A percentile compares a stretch with the other conserved stretches of the same genome.
phyloP scores from a whole-genome alignment of 2,797 vertebrate species.

The Danio albolineatus region DNA sequence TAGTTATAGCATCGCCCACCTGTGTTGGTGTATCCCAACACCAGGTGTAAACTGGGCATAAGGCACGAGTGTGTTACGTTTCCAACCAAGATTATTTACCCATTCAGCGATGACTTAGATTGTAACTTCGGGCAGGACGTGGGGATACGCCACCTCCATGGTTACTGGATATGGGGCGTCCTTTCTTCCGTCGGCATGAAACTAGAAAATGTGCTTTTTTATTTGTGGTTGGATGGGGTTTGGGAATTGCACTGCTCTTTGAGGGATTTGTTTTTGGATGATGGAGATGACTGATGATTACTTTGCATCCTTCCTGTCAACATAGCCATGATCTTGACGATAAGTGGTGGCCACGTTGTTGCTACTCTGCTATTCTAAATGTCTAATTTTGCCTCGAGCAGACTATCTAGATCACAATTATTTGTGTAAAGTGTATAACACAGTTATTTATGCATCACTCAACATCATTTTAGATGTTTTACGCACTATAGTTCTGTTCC shows the following conservation, averaged over 20 bases:
- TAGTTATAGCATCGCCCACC: neutral
- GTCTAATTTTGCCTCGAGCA: neutral
- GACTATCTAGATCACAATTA: neutral
- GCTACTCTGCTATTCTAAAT: neutral
- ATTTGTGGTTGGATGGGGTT: constrained; percentile 26
- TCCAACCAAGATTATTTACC: constrained; percentile 75
- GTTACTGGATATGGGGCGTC: constrained; percentile 78
- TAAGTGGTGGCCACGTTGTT: neutral
- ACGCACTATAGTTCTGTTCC: constrained; percentile 13
- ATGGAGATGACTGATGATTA: constrained; percentile 68
- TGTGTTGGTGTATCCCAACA: neutral
- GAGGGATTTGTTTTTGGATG: constrained; percentile 68
- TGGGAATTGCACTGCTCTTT: constrained; percentile 66
- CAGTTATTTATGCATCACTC: neutral
- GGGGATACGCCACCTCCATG: constrained; percentile 81
- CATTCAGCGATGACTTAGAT: constrained; percentile 76
- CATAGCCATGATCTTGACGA: neutral
- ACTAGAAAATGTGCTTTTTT: constrained; percentile 79
- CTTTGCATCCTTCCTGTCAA: constrained; percentile 17
- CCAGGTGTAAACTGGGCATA: neutral
- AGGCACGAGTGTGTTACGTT: constrained; percentile 46
- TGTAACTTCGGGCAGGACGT: constrained; percentile 84
- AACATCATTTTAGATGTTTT: neutral
- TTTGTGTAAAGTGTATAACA: neutral
- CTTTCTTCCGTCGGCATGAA: constrained; percentile 82